phyloP scores from a whole-genome alignment of 2,888 invertebrate genomes.

The Xestoiulus laeticollis region DNA sequence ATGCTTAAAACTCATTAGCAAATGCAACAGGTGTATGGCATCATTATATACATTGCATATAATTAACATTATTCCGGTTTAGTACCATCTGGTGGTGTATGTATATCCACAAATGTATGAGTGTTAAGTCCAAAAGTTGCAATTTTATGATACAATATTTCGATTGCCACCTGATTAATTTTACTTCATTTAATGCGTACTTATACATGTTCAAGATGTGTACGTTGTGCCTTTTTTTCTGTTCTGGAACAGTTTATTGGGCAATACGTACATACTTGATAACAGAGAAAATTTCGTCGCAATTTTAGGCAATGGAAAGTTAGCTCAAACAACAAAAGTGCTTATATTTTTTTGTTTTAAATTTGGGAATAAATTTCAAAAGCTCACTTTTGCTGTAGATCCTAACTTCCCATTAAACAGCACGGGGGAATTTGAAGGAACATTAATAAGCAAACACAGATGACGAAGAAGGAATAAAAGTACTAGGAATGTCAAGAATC shows the following conservation, averaged over 20 bases:
- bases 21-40: too few species aligned
- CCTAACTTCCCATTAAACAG: not conserved
- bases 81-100: too few species aligned
- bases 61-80: too few species aligned
- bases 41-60: too few species aligned
- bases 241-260: not conserved
- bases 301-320: not conserved
- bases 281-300: not conserved
- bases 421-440: not conserved
- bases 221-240: not conserved
- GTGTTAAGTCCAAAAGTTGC: too few species aligned
- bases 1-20: too few species aligned
- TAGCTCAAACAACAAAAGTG: not conserved
- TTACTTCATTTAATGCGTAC: not conserved
- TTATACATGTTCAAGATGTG: not conserved
- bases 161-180: not conserved
- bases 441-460: slow-evolving; percentile 26
- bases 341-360: not conserved
- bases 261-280: not conserved
- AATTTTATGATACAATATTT: too few species aligned
- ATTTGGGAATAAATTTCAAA: not conserved
- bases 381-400: not conserved
- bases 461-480: not conserved
- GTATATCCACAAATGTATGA: too few species aligned
- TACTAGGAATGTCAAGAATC: not conserved